Evolutionary conservation across 2,113 vertebrate species (phyloP).

Genomic region (Ailuropoda melanoleuca): DNA sequence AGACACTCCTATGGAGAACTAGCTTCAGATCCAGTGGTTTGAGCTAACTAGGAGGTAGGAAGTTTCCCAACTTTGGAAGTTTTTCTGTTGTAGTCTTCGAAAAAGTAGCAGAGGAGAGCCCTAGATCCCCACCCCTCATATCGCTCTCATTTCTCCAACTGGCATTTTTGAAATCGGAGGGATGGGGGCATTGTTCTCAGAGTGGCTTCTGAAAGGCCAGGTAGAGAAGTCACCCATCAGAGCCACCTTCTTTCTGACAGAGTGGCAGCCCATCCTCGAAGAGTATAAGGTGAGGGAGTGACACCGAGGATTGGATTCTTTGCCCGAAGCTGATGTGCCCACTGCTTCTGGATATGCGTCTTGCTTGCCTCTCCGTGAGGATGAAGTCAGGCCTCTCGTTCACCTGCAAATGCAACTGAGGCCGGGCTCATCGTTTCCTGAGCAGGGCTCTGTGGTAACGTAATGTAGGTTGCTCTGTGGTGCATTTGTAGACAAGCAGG

Average conservation of each 20-base stretch:
- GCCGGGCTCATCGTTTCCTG: background rate
- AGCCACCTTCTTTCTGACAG: background rate
- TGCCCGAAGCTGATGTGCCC: background rate
- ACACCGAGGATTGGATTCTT: background rate
- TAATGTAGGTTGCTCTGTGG: background rate
- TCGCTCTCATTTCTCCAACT: background rate
- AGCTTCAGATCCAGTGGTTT: background rate
- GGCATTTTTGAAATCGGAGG: background rate
- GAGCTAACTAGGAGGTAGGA: background rate
- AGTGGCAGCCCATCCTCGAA: background rate
- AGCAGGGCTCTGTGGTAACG: background rate
- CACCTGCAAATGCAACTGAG: background rate
- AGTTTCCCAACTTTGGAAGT: background rate
- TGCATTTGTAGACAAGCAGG: background rate
- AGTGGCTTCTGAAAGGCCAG: background rate
- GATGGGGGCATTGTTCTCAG: background rate
- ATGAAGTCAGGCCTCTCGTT: background rate
- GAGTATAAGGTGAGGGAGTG: background rate
- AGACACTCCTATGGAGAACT: background rate
- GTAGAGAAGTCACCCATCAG: background rate
- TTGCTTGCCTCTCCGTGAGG: background rate
- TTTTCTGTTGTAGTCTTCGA: background rate
- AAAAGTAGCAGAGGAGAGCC: background rate
- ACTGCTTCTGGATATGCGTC: background rate
- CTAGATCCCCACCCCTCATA: background rate